Evolutionary conservation across 2,113 vertebrate species (phyloP).

Genomic region (Hyperopisus bebe): DNA sequence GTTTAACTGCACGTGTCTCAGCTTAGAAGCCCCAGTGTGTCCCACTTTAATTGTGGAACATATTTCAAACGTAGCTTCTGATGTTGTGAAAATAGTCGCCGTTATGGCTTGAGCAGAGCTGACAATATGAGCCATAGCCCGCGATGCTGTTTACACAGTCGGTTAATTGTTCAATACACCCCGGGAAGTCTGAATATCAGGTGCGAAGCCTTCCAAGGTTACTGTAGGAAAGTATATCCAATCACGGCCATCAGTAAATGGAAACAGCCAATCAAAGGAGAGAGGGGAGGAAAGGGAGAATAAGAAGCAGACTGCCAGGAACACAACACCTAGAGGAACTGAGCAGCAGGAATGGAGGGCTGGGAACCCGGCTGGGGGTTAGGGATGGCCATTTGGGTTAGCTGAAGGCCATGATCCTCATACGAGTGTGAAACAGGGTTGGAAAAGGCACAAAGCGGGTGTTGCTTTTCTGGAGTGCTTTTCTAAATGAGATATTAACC

Average conservation of each 20-base stretch:
- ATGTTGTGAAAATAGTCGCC: background rate
- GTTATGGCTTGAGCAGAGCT: background rate
- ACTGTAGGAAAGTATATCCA: background rate
- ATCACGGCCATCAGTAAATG: background rate
- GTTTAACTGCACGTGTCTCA: background rate
- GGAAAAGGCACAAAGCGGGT: slow-evolving; percentile 51
- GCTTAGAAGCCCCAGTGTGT: background rate
- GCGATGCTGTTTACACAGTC: background rate
- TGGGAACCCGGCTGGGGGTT: slow-evolving; percentile 33
- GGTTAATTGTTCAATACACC: background rate
- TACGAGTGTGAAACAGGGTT: slow-evolving; percentile 51
- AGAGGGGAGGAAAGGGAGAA: background rate
- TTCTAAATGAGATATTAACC: slow-evolving; percentile 69
- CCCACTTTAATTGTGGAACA: background rate
- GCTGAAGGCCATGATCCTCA: slow-evolving; percentile 51
- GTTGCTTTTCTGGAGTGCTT: slow-evolving; percentile 66
- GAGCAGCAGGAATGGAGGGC: slow-evolving; percentile 35
- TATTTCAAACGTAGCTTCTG: background rate
- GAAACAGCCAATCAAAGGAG: background rate
- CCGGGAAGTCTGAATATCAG: background rate
- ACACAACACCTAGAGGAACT: slow-evolving; percentile 13
- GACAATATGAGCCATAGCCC: background rate
- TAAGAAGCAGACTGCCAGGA: background rate
- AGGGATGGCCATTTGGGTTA: slow-evolving; percentile 54
- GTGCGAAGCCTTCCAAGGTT: background rate